Evolutionary conservation across 2,113 vertebrate genomes (phyloP), one percentile per base, ranked within the genome.

Genomic region (Neogobius melanostomus): DNA sequence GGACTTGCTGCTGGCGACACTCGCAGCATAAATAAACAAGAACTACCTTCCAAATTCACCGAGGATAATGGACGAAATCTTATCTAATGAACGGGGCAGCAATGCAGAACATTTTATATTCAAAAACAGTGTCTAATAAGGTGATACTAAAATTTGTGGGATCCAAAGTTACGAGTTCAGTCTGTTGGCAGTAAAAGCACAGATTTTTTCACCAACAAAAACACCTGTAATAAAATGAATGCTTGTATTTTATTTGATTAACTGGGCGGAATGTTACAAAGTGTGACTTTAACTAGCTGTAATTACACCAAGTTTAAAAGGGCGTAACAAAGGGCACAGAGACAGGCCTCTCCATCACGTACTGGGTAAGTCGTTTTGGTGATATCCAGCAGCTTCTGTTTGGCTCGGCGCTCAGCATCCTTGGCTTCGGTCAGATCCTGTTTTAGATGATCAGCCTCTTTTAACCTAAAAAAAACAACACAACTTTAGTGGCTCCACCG

Each of bases 401-500:
- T 97, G 0, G 94, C 95, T 88, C 93, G 91, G 47, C 92, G 88
- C 75, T 96, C 96, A 0, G 96, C 94, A 36, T 96, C 95, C 68
- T 95, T 94, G 44, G 95, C 95, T 74, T 96, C 95, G 0, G 87
- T 95, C 82, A 98, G 92, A 82, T 97, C 95, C 79, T 96, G 95
- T 54, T 96, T 97, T 77, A 97, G 91, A 74, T 96, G 94, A 75
- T 97, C 95, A 0, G 95, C 94, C 72, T 97, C 96, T 83, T 98
- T 96, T 72, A 93, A 87, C 89, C 96, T 98, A 78, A 60, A 85
- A 36, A 36, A 36, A 73, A 11, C 42, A 82, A 0, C 75, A 6
- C 12, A 75, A 8, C 11, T 68, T 62, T 54, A 11, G 7, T 74
- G 44, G 48, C 12, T 36, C 70, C 7, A 65, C 43, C 11, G 7